A percentile compares a stretch with the other conserved stretches of the same genome.
Conservation (phyloP, 2,113 vertebrate genomes). For the Oreochromis aureus region DNA sequence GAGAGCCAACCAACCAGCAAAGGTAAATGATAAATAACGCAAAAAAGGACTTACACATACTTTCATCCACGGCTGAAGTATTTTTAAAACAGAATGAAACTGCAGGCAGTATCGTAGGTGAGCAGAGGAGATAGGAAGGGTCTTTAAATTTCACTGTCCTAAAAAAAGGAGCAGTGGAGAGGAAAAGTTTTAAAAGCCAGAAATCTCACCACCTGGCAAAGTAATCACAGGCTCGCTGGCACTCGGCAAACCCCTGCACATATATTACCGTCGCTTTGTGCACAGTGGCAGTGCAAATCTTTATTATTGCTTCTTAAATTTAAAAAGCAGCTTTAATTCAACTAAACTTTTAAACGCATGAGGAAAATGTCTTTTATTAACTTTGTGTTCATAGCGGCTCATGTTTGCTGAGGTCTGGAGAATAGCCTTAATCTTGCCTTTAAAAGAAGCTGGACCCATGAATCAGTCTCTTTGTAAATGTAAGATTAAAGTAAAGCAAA, state of each 20-base stretch:
- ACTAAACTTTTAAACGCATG: not conserved
- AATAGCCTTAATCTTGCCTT: not conserved
- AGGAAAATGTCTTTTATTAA: not conserved
- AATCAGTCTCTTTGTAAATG: not conserved
- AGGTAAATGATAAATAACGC: not conserved
- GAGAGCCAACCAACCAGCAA: not conserved
- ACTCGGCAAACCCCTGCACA: not conserved
- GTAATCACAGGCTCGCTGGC: not conserved
- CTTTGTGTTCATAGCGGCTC: not conserved
- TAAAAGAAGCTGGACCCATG: not conserved
- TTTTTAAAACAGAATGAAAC: not conserved
- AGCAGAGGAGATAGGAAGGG: not conserved
- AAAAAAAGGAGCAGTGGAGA: not conserved
- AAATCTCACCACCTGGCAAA: slow-evolving; percentile 17
- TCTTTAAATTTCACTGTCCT: not conserved
- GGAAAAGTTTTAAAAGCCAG: not conserved
- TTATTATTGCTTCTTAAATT: not conserved
- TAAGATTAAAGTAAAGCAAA: not conserved
- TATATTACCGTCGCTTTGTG: not conserved
- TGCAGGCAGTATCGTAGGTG: not conserved
- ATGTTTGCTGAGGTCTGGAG: not conserved
- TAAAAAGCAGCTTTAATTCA: not conserved
- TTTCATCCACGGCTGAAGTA: not conserved
- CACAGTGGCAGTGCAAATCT: not conserved
- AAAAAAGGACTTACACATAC: not conserved